These are phyloP conservation scores for Zonitis immaculata DNA, from an alignment of 2,888 invertebrate genomes.

Conservation along the genomic window DNA sequence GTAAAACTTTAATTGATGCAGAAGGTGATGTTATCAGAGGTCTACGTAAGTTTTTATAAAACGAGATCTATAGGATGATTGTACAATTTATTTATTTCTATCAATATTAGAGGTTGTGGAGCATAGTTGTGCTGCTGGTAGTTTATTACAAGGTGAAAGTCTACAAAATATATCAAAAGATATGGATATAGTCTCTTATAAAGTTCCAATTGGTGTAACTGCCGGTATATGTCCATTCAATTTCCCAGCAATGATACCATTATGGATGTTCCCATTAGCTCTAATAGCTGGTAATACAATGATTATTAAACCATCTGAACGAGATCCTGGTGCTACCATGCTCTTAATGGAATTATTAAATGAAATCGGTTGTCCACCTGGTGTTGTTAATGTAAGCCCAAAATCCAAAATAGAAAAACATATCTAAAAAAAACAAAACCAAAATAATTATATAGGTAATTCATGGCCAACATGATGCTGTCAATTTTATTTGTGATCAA, in stretches of 20 bases:
- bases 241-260: conserved; percentile 99
- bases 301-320: conserved; percentile 93
- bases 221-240: conserved; percentile 98
- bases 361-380: conserved; percentile 94
- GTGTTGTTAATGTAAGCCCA: conserved; percentile 76
- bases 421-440: background rate
- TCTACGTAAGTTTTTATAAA: conserved; percentile 85
- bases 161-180: conserved; percentile 83
- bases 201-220: conserved; percentile 88
- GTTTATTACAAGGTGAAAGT: conserved; percentile 89
- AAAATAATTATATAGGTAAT: conserved; percentile 58
- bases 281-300: conserved; percentile 92
- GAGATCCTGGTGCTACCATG: conserved; percentile 96
- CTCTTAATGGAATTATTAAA: conserved; percentile 88
- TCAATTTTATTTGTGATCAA: conserved; percentile 96
- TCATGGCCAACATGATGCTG: conserved; percentile 91
- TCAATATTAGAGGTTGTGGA: conserved; percentile 83
- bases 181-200: conserved; percentile 94
- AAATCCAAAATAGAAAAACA: too few species aligned
- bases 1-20: conserved; percentile 94
- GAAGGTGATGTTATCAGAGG: conserved; percentile 98
- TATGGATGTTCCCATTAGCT: conserved; percentile 90
- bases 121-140: conserved; percentile 91
- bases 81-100: conserved; percentile 2
- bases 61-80: background rate